Evolutionary conservation across 2,113 vertebrate species (phyloP).

Genomic region (Carassius auratus): DNA sequence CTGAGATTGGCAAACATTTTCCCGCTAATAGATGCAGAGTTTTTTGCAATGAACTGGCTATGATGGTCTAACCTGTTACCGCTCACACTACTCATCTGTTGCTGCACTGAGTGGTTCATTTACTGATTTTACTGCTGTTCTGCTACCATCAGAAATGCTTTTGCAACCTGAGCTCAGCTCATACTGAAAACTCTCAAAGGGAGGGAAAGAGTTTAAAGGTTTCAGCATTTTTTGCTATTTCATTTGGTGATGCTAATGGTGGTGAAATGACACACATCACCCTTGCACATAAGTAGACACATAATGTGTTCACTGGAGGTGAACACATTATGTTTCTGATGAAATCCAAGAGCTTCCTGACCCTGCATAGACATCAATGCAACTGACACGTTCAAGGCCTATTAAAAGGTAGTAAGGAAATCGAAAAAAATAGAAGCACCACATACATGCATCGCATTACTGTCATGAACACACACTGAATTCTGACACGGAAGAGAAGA

Average conservation of each 20-base stretch:
- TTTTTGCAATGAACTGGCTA: conserved; percentile 8
- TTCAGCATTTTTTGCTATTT: background rate
- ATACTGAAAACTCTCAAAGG: background rate
- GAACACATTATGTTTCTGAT: too few species aligned
- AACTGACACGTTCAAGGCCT: too few species aligned
- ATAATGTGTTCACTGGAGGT: background rate
- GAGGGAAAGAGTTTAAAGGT: background rate
- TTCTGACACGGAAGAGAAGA: too few species aligned
- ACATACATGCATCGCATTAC: too few species aligned
- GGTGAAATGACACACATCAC: background rate
- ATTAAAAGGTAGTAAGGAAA: too few species aligned
- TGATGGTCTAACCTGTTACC: conserved; percentile 17
- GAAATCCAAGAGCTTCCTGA: background rate
- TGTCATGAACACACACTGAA: too few species aligned
- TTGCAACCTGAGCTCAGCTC: background rate
- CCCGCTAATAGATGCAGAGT: background rate
- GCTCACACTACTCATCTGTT: background rate
- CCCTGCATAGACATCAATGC: background rate
- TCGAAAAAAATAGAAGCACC: too few species aligned
- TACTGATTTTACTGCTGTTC: conserved; percentile 24
- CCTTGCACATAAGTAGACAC: background rate
- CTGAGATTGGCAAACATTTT: background rate
- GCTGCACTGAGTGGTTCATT: conserved; percentile 5
- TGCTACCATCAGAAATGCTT: background rate
- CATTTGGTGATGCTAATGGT: background rate